Evolutionary conservation across 2,113 vertebrate species (phyloP).

Genomic region (Boulengeromyrus knoepffleri): DNA sequence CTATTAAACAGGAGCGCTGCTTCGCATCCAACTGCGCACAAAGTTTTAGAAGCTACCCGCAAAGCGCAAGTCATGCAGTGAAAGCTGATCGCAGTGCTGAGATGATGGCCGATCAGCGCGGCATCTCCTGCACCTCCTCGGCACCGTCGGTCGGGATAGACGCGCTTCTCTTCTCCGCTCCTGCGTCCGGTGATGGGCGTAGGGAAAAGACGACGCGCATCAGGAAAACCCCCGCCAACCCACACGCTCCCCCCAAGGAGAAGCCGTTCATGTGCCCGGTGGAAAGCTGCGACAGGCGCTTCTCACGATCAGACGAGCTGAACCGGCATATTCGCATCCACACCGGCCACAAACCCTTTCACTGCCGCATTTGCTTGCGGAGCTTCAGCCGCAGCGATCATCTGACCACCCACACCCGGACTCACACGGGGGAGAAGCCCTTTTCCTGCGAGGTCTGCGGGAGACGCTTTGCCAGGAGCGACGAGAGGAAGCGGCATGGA

Average conservation of each 20-base stretch:
- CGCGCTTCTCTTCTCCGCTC: slow-evolving; percentile 58
- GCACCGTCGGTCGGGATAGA: slow-evolving; percentile 56
- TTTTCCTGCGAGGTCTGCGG: slow-evolving; percentile 93
- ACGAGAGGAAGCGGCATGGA: slow-evolving; percentile 86
- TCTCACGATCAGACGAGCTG: slow-evolving; percentile 86
- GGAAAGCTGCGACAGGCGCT: slow-evolving; percentile 79
- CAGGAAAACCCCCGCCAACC: slow-evolving; percentile 71
- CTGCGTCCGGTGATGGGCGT: slow-evolving; percentile 65
- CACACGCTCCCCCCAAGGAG: slow-evolving; percentile 79
- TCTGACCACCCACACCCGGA: slow-evolving; percentile 92
- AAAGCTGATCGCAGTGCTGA: slow-evolving; percentile 51
- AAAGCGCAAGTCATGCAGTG: slow-evolving; percentile 39
- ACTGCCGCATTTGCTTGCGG: slow-evolving; percentile 84
- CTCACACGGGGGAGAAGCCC: slow-evolving; percentile 90
- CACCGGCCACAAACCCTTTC: slow-evolving; percentile 94
- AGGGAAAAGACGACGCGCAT: slow-evolving; percentile 60
- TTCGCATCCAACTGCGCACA: slow-evolving; percentile 63
- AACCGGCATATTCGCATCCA: slow-evolving; percentile 91
- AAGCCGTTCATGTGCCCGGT: slow-evolving; percentile 83
- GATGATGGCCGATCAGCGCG: slow-evolving; percentile 51
- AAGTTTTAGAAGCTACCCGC: slow-evolving; percentile 58
- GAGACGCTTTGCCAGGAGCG: slow-evolving; percentile 81
- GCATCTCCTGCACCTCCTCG: slow-evolving; percentile 60
- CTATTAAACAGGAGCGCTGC: slow-evolving; percentile 63
- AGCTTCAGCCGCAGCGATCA: slow-evolving; percentile 97